Percentiles rank a stretch among this genome's conserved stretches.
phyloP scores from a whole-genome alignment of 2,113 vertebrate species.

The Hypanus sabinus region DNA sequence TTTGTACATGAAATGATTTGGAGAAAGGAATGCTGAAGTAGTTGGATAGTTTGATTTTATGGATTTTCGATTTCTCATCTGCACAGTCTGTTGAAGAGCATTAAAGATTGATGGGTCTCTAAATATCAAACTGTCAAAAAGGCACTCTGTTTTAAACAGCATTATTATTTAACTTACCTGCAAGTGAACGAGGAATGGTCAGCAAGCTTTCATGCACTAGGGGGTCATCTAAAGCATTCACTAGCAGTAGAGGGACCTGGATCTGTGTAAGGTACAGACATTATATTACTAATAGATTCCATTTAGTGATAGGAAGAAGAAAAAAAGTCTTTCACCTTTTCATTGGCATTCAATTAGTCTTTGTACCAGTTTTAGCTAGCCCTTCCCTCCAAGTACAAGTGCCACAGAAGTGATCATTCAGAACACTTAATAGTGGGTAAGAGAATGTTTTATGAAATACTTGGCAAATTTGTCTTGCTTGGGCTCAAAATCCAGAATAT shows the following conservation, averaged over 20 bases:
- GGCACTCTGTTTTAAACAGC: not conserved
- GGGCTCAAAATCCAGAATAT: not conserved
- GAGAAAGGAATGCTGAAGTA: no score
- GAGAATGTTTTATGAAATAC: not conserved
- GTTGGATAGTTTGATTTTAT: no score
- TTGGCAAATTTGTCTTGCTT: not conserved
- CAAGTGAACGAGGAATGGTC: constrained; percentile 87
- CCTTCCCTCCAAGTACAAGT: not conserved
- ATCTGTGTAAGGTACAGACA: constrained; percentile 58
- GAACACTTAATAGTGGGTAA: not conserved
- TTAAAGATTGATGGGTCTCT: not conserved
- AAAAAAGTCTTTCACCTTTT: not conserved
- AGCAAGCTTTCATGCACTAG: constrained; percentile 87
- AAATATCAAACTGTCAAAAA: not conserved
- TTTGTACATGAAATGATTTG: no score
- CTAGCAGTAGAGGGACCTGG: constrained; percentile 83
- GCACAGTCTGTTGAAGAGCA: not conserved
- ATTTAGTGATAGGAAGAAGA: not conserved
- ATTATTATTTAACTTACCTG: constrained; percentile 61
- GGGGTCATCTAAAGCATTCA: constrained; percentile 90
- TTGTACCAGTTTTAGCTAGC: not conserved
- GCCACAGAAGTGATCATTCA: not conserved
- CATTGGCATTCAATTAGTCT: not conserved
- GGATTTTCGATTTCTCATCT: no score
- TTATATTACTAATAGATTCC: not conserved